Base-by-base conservation (phyloP, 2,797 vertebrate genomes). In the Linurgus olivaceus region DNA sequence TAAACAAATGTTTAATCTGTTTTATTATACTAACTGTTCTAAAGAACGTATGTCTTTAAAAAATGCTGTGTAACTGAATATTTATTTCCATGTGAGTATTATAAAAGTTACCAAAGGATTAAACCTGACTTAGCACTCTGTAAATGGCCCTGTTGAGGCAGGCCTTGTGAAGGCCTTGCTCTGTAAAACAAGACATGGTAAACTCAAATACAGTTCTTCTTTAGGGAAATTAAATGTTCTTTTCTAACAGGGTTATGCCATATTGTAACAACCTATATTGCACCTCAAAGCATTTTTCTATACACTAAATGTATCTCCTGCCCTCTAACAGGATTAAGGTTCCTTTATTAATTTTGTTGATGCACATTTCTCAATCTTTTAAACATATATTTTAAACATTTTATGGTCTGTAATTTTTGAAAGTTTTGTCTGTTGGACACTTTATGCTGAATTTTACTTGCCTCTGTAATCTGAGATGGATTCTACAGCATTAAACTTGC, bases 21-120 rank as follows among this genome's bases (percentile, higher is more conserved):
- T 97, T 96, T 97, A 96, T 91, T 94, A 89, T 96, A 89, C 97
- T 97, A 97, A 98, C 97, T 97, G 96, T 97, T 97, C 97, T 97
- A 65, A 97, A 97, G 96, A 97, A 95, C 74, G 37, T 89, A 92
- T 95, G 94, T 97, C 96, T 97, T 91, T 97, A 96, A 92, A 97
- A 84, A 94, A 97, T 98, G 96, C 97, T 96, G 96, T 98, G 96
- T 97, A 98, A 97, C 95, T 97, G 95, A 98, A 88, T 98, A 98
- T 98, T 98, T 98, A 98, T 98, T 98, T 98, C 97, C 97, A 97
- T 97, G 96, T 98, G 97, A 97, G 98, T 98, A 98, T 98, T 98
- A 98, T 92, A 91, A 97, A 94, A 94, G 88, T 98, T 98, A 99
- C 99, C 99, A 99, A 99, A 99, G 99, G 98, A 98, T 96, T 97